phyloP scores from a whole-genome alignment of 2,113 vertebrate species.

The Phylloscopus trochiloides region DNA sequence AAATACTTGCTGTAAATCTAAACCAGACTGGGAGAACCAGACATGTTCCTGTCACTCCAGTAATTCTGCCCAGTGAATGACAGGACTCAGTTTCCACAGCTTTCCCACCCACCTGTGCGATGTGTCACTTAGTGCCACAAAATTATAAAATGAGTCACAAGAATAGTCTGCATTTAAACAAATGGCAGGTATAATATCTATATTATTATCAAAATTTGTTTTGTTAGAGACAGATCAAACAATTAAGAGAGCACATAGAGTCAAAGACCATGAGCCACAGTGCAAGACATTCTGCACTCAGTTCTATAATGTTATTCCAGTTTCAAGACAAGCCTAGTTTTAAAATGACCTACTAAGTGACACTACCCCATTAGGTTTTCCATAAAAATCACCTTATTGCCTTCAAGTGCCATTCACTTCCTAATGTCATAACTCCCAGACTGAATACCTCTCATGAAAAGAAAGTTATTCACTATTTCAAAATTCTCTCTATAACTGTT shows the following conservation, averaged over 20 bases:
- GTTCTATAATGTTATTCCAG: not conserved
- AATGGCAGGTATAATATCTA: not conserved
- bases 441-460: not conserved
- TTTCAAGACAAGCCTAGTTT: not conserved
- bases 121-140: accelerated
- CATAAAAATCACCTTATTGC: not conserved
- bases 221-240: not conserved
- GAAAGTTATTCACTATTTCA: not conserved
- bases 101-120: not conserved
- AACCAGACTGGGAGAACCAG: not conserved
- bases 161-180: not conserved
- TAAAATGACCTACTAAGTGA: not conserved
- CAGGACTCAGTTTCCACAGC: not conserved
- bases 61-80: not conserved
- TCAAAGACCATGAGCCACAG: not conserved
- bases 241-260: not conserved
- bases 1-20: not conserved
- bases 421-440: not conserved
- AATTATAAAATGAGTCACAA: not conserved
- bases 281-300: not conserved
- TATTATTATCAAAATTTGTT: not conserved
- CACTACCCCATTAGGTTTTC: not conserved
- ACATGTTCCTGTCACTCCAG: accelerated
- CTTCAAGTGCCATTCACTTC: not conserved
- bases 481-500: not conserved